Evolutionary conservation across 2,797 vertebrate genomes (phyloP).

Genomic region (Poecilia velifera): DNA sequence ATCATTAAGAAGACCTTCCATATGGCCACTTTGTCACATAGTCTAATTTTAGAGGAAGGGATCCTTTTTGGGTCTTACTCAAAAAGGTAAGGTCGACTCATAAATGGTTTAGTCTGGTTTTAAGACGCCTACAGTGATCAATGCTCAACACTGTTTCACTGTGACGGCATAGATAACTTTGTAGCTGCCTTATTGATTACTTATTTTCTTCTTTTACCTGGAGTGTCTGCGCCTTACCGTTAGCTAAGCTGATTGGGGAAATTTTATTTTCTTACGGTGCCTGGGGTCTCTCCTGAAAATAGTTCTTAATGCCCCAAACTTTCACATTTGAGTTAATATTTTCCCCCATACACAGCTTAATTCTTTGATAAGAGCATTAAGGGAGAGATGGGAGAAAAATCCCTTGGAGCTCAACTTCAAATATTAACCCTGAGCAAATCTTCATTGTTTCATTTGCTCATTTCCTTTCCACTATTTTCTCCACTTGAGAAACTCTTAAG

Average conservation of each 20-base stretch:
- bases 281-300: not conserved
- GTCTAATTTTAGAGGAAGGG: not conserved
- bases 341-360: not conserved
- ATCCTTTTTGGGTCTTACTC: not conserved
- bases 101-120: not conserved
- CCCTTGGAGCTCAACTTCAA: not conserved
- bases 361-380: conserved; percentile 2
- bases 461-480: conserved; percentile 1
- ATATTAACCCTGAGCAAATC: conserved; percentile 8
- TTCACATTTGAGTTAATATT: not conserved
- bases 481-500: not conserved
- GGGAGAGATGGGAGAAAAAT: conserved; percentile 4
- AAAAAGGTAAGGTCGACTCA: not conserved
- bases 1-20: not conserved
- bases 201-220: not conserved
- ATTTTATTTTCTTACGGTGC: too few relatives aligned
- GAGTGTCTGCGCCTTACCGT: not conserved
- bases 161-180: not conserved
- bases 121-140: not conserved
- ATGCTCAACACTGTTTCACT: not conserved
- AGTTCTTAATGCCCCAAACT: not conserved
- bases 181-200: not conserved
- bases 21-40: not conserved
- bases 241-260: not conserved
- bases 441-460: not conserved